Evolutionary conservation across 2,797 vertebrate species (phyloP).

Genomic region (Molothrus ater): DNA sequence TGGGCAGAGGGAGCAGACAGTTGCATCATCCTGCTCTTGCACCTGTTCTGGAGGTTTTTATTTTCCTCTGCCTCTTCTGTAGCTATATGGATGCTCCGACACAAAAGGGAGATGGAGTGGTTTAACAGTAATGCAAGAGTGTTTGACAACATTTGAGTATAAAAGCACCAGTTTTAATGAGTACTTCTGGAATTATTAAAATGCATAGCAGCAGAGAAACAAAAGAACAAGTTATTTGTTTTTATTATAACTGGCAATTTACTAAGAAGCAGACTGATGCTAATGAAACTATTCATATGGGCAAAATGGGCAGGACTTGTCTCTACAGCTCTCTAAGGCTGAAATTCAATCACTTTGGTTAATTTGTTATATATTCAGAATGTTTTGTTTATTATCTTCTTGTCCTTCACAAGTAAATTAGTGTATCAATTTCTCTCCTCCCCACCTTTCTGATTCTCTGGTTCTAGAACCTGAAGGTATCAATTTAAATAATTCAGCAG

Average conservation of each 20-base stretch:
- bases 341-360: neutral
- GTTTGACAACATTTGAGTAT: neutral
- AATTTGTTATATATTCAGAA: neutral
- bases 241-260: conserved; percentile 15
- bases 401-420: neutral
- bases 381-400: neutral
- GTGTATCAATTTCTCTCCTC: neutral
- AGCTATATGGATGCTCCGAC: neutral
- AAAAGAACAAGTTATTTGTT: neutral
- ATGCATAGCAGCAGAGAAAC: neutral
- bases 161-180: neutral
- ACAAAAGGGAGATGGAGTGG: neutral
- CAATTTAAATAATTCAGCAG: neutral
- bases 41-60: conserved; percentile 1
- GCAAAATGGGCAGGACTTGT: neutral
- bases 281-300: neutral
- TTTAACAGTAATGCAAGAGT: neutral
- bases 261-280: neutral
- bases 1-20: neutral
- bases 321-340: neutral
- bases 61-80: neutral
- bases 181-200: conserved; percentile 12
- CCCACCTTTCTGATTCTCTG: neutral
- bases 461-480: neutral
- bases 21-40: neutral